Evolutionary conservation across 2,113 vertebrate species (phyloP), one percentile per base, ranked within the genome.

Genomic region (Paralichthys olivaceus): DNA sequence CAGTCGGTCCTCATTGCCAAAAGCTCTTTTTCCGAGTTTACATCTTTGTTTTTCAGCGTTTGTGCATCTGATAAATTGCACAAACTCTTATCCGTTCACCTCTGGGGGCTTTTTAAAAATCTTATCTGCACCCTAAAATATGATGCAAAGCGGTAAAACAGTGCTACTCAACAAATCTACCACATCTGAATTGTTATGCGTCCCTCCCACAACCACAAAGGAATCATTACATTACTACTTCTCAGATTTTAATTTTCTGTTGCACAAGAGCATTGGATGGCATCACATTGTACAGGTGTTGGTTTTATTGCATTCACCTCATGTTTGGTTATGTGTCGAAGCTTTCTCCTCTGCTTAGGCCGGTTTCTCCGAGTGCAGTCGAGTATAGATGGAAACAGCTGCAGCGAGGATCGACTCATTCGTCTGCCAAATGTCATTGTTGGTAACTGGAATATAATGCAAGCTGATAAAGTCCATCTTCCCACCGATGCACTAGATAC

Each of bases 371-470:
- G 29, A n/a, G 7, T 15, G 13, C 55, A 77, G 23, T 81, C 70
- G 32, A 69, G 47, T 49, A 17, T 17, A 49, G 6, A 20, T 49
- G 47, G 17, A 49, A 49, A 49, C 47, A 20, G 47, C 47, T 6
- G 47, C 47, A 49, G 43, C 47, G 56, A 53, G 59, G 67, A 40
- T 2, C 65, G 15, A 6, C 19, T n/a, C 47, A 19, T 49, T 20
- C 20, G 2, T n/a, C 20, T 53, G 64, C 60, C 79, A 57, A 64
- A 34, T 56, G 62, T 59, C 43, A 22, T 1, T 26, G 15, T 53
- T 34, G 58, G 34, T 72, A 72, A 60, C 29, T 64, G 28, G 7
- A 58, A 67, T 5, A 58, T 74, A 73, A 62, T 71, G 23, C 68
- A 64, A 59, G 7, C 37, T 40, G 63, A 59, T 72, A 13, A 64